phyloP scores from a whole-genome alignment of 1,140 invertebrate species.

The Cydia strobilella region DNA sequence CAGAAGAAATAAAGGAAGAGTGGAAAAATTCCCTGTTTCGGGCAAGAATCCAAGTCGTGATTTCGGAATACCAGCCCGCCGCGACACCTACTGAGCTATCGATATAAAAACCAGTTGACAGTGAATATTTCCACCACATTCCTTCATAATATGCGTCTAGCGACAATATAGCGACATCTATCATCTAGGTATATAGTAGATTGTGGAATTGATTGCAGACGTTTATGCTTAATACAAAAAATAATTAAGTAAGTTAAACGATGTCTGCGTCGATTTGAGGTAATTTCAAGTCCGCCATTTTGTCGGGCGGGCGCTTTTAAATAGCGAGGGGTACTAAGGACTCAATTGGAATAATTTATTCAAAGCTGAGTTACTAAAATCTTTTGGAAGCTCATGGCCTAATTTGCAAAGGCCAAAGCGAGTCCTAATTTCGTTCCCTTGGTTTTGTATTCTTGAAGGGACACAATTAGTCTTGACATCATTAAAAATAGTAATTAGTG shows the following conservation, averaged over 20 bases:
- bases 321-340: conserved; percentile 32
- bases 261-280: conserved; percentile 37
- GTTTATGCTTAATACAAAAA: too few relatives aligned
- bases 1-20: too few relatives aligned
- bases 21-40: too few relatives aligned
- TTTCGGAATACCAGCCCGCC: too few relatives aligned
- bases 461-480: neutral
- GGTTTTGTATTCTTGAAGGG: conserved; percentile 13
- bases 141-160: too few relatives aligned
- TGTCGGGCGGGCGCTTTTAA: conserved; percentile 57
- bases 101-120: too few relatives aligned
- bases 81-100: too few relatives aligned
- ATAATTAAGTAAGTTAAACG: conserved; percentile 36
- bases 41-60: too few relatives aligned
- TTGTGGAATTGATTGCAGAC: too few relatives aligned
- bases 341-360: conserved; percentile 30
- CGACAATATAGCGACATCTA: too few relatives aligned
- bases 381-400: neutral
- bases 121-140: too few relatives aligned
- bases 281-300: conserved; percentile 45
- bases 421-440: neutral
- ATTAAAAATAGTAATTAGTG: neutral
- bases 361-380: neutral
- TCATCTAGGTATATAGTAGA: too few relatives aligned
- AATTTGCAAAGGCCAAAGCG: conserved; percentile 3